These are phyloP conservation scores for Pandion haliaetus DNA, from an alignment of 2,113 vertebrate species.

Conservation along the genomic window DNA sequence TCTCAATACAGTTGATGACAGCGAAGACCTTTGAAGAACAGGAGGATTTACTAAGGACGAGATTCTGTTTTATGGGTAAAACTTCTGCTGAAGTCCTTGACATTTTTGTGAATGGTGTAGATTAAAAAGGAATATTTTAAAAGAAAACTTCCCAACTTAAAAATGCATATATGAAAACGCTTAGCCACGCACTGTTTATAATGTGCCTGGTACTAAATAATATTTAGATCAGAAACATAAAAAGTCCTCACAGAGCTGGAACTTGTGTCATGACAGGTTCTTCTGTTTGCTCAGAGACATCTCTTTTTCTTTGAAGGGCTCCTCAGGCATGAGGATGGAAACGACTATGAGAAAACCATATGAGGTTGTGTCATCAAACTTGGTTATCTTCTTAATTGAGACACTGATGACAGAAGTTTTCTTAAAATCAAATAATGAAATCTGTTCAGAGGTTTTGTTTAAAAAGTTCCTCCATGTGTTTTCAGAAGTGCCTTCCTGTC, in stretches of 20 bases:
- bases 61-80: background rate
- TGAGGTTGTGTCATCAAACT: background rate
- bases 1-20: background rate
- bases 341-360: background rate
- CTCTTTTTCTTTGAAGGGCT: background rate
- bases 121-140: background rate
- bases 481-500: background rate
- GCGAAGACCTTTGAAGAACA: background rate
- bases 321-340: background rate
- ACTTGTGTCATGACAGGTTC: accelerated
- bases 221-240: background rate
- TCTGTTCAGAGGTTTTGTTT: background rate
- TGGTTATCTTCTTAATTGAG: background rate
- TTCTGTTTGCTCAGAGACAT: background rate
- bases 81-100: background rate
- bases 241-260: background rate
- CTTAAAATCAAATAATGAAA: background rate
- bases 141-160: background rate
- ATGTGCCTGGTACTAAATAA: background rate
- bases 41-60: background rate
- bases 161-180: background rate
- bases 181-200: background rate
- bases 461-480: background rate
- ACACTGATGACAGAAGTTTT: background rate
- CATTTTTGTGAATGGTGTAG: background rate